phyloP scores from a whole-genome alignment of 2,113 vertebrate genomes.

The Petromus typicus region DNA sequence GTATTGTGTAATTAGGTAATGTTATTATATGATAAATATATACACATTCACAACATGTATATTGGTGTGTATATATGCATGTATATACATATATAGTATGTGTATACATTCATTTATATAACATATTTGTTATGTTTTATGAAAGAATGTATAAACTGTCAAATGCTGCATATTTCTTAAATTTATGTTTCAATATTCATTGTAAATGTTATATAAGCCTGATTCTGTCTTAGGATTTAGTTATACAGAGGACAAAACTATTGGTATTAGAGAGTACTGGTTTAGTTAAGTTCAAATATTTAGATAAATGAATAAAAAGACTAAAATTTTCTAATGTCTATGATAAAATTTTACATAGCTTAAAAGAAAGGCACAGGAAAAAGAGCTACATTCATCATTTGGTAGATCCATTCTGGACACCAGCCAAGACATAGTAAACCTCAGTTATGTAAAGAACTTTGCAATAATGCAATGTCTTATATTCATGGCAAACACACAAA shows the following conservation, averaged over 20 bases:
- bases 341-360: not conserved
- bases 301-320: conserved; percentile 28
- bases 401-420: not conserved
- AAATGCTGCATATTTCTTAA: not conserved
- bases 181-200: not conserved
- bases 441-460: not conserved
- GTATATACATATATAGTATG: no score
- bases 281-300: not conserved
- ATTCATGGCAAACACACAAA: no score
- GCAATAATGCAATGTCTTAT: no score
- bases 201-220: not conserved
- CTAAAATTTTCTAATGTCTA: not conserved
- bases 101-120: not conserved
- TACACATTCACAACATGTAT: not conserved
- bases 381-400: conserved; percentile 15
- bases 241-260: conserved; percentile 2
- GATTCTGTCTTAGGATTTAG: conserved; percentile 16
- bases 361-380: not conserved
- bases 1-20: not conserved
- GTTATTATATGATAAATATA: not conserved
- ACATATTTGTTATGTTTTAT: not conserved
- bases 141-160: not conserved
- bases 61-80: not conserved
- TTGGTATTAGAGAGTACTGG: not conserved
- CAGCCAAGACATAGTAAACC: not conserved